Percentiles rank a stretch among this genome's conserved stretches.
These are phyloP conservation scores for Battus philenor DNA, from an alignment of 1,140 invertebrate species.

Conservation along the genomic window DNA sequence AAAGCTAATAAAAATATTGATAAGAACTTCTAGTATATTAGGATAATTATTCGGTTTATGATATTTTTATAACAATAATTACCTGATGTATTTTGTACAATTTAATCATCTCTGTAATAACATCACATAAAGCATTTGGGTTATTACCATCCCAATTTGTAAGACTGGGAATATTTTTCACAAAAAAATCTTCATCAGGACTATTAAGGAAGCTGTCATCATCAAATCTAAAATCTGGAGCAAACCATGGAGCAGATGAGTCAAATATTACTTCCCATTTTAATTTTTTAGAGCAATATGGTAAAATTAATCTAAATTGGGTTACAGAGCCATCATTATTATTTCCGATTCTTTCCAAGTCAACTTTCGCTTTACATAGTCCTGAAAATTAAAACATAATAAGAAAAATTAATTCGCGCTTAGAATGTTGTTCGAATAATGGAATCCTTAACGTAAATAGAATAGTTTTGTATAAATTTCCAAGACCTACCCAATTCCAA, in stretches of 20 bases:
- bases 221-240: slow-evolving; percentile 73
- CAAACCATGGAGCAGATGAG: slow-evolving; percentile 58
- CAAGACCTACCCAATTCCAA: slow-evolving; percentile 50
- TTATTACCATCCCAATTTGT: slow-evolving; percentile 76
- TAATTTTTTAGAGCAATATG: slow-evolving; percentile 65
- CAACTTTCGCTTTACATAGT: slow-evolving; percentile 60
- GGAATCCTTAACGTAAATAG: not conserved
- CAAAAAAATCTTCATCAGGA: slow-evolving; percentile 68
- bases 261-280: slow-evolving; percentile 71
- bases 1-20: slow-evolving; percentile 1
- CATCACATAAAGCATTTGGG: slow-evolving; percentile 70
- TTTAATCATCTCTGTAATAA: slow-evolving; percentile 73
- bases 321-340: slow-evolving; percentile 34
- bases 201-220: slow-evolving; percentile 76
- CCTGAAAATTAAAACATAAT: slow-evolving; percentile 37
- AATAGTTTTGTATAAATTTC: not conserved
- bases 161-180: slow-evolving; percentile 74
- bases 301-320: slow-evolving; percentile 60
- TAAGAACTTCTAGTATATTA: slow-evolving; percentile 7
- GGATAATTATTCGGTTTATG: not conserved
- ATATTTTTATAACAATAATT: too few species aligned
- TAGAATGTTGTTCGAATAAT: slow-evolving; percentile 1
- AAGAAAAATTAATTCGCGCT: slow-evolving; percentile 3
- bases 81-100: slow-evolving; percentile 78
- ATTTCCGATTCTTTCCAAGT: slow-evolving; percentile 53